These are phyloP conservation scores for Drosophila meridionalis DNA, from an alignment of 2,888 invertebrate genomes.

Conservation along the genomic window DNA sequence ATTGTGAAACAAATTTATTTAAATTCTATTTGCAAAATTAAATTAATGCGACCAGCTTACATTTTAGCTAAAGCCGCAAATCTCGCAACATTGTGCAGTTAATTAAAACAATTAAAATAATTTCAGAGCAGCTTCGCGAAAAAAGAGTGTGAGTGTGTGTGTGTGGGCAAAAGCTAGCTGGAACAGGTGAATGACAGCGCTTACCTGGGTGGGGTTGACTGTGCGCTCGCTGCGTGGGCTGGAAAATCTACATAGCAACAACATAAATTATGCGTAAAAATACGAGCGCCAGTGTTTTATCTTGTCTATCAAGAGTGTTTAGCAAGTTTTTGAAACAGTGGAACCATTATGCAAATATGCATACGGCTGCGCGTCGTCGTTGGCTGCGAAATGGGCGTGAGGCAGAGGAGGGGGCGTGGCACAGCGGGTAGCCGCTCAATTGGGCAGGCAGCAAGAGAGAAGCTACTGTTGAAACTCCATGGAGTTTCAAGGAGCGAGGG, in stretches of 20 bases:
- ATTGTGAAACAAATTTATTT: not conserved
- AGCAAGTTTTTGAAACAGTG: slow-evolving; percentile 80
- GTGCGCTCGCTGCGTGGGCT: slow-evolving; percentile 15
- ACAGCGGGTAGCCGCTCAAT: slow-evolving; percentile 39
- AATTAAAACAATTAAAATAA: slow-evolving; percentile 73
- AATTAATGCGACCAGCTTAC: not conserved
- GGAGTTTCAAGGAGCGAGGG: no score
- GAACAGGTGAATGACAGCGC: slow-evolving; percentile 51
- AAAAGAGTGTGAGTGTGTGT: not conserved
- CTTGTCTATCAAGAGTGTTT: slow-evolving; percentile 81
- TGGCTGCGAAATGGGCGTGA: no score
- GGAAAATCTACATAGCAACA: slow-evolving; percentile 64
- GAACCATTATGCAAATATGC: slow-evolving; percentile 80
- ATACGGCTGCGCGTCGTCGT: slow-evolving; percentile 45
- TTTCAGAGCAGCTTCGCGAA: slow-evolving; percentile 21
- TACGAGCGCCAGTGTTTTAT: slow-evolving; percentile 75
- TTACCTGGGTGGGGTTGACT: not conserved
- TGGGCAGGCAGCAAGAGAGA: slow-evolving; percentile 6
- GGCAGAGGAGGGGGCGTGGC: not conserved
- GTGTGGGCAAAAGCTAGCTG: slow-evolving; percentile 1
- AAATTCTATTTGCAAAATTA: not conserved
- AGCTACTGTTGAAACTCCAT: slow-evolving; percentile 5
- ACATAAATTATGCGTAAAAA: slow-evolving; percentile 79
- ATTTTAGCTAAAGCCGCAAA: slow-evolving; percentile 42
- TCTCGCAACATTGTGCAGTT: slow-evolving; percentile 54